A percentile compares a stretch with the other conserved stretches of the same genome.
These are phyloP conservation scores for Heliconius aoede DNA, from an alignment of 2,888 invertebrate genomes.

Conservation along the genomic window DNA sequence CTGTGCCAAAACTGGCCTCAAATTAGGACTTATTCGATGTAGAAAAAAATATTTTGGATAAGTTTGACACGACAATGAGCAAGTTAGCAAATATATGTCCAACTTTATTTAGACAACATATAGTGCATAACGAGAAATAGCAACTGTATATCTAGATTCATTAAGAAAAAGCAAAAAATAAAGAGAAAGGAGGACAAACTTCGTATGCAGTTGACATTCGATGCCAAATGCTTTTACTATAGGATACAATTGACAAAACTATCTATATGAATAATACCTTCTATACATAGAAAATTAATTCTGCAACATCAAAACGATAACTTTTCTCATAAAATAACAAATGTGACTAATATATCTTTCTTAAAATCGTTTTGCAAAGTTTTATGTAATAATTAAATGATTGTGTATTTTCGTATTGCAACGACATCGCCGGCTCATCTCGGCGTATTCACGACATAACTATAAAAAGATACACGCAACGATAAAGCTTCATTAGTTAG, in stretches of 20 bases:
- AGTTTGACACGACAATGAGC: neutral
- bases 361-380: neutral
- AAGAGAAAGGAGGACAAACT: slow-evolving; percentile 2
- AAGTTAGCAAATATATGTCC: neutral
- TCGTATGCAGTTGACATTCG: neutral
- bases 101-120: neutral
- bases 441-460: slow-evolving; percentile 22
- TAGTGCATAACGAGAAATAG: slow-evolving; percentile 1
- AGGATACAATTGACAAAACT: no score
- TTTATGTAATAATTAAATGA: neutral
- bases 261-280: no score
- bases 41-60: neutral
- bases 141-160: slow-evolving; percentile 3
- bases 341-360: neutral
- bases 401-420: no score
- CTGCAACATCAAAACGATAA: neutral
- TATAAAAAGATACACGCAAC: slow-evolving; percentile 43
- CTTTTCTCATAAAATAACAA: neutral
- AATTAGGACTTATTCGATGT: no score
- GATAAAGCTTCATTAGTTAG: slow-evolving; percentile 46
- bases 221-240: slow-evolving; percentile 3
- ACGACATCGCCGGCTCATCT: slow-evolving; percentile 14
- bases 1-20: neutral
- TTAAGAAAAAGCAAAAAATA: neutral
- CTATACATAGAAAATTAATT: neutral